Evolutionary conservation across 2,797 vertebrate species (phyloP).

Genomic region (Cyprinella venusta): DNA sequence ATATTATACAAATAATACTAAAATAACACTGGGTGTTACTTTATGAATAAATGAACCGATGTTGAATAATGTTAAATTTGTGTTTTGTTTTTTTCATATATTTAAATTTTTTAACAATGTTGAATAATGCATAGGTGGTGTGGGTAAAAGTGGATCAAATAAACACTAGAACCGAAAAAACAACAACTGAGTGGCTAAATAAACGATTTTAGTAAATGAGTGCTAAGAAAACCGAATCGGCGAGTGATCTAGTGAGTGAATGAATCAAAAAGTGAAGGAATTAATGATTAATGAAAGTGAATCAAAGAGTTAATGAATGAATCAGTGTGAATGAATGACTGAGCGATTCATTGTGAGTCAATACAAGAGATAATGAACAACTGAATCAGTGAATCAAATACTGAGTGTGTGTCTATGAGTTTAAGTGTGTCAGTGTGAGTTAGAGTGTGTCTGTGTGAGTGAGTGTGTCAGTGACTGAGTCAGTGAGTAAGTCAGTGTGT

Average conservation of each 20-base stretch:
- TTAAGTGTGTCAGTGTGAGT: neutral
- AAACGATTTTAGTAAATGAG: neutral
- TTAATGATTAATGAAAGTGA: neutral
- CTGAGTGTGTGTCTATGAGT: neutral
- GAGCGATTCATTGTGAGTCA: neutral
- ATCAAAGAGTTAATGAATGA: neutral
- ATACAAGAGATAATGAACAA: no score
- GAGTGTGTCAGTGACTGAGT: neutral
- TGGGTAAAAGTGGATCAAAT: neutral
- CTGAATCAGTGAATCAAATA: no score
- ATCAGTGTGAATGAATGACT: neutral
- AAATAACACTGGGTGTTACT: neutral
- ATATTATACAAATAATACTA: neutral
- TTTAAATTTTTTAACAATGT: neutral
- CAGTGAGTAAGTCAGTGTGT: no score
- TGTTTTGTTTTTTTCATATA: neutral
- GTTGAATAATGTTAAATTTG: neutral
- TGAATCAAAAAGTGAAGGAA: neutral
- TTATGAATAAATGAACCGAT: neutral
- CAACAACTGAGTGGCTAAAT: neutral
- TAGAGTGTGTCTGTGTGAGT: no score
- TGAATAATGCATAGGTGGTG: neutral
- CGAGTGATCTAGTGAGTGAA: neutral
- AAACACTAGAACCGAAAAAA: neutral
- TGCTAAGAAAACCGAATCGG: neutral